Evolutionary conservation across 2,113 vertebrate genomes (phyloP), one percentile per base, ranked within the genome.

Genomic region (Pyrgilauda ruficollis): DNA sequence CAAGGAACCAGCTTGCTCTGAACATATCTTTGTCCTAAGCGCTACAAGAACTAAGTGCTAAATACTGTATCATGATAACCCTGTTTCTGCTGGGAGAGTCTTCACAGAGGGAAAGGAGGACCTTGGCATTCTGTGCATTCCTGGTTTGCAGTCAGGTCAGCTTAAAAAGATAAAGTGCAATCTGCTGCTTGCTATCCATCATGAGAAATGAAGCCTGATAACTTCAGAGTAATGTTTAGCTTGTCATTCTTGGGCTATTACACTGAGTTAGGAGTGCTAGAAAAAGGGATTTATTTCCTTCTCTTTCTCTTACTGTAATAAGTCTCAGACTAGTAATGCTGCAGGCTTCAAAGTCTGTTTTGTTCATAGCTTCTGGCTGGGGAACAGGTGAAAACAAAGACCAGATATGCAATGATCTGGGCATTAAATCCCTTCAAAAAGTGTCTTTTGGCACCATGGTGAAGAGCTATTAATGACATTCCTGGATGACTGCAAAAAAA

Each of bases 191-290:
- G 89, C 90, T 84, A 87, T 95, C 78, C 0, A 0, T 91, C 63
- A 83, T 95, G 84, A 96, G 84, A 97, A 97, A 95, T 93, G 93
- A 94, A 93, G 79, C 80, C 84, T 69, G 93, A 93, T 97, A 96
- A 96, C 89, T 95, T 74, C 24, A 5, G 75, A 89, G 76, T 55
- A 96, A 87, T 96, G 81, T 93, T 96, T 95, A 95, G 58, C 90
- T 93, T 97, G 96, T 94, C 95, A 93, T 97, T 96, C 89, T 94
- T 96, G 75, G 88, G 72, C 89, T 72, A 95, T 96, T 97, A 94
- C 73, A 62, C 78, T 87, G 83, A 96, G 59, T 83, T 84, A 92
- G 67, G 75, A 95, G 85, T 78, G 86, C 77, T 94, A 90, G 63
- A 84, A 95, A 69, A 95, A 93, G 53, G 86, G 70, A 91, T 97